Evolutionary conservation across 2,797 vertebrate genomes (phyloP).

Genomic region (Bradypodion pumilum): DNA sequence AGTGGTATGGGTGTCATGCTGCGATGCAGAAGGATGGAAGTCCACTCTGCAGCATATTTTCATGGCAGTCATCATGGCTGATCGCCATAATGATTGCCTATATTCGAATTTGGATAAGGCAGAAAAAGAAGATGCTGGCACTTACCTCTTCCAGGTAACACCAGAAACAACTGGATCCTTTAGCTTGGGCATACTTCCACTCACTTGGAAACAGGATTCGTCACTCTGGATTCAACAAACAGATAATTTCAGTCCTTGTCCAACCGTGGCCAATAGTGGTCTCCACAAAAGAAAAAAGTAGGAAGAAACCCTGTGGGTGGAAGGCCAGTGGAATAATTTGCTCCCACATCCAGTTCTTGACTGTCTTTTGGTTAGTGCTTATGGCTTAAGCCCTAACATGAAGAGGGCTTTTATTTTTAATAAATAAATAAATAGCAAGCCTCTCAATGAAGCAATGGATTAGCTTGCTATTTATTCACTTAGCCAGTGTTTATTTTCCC

Average conservation of each 20-base stretch:
- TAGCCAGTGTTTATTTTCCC: accelerated
- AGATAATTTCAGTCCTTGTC: conserved; percentile 20
- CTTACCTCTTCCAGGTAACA: conserved; percentile 49
- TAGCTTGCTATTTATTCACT: neutral
- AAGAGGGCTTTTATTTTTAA: neutral
- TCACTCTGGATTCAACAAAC: conserved; percentile 14
- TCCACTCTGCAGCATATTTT: no score
- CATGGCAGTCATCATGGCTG: no score
- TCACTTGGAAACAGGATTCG: neutral
- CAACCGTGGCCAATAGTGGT: neutral
- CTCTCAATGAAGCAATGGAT: accelerated
- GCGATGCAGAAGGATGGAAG: no score
- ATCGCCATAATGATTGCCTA: no score
- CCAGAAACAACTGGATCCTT: neutral
- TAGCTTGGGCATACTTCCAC: neutral
- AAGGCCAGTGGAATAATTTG: neutral
- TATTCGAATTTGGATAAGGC: no score
- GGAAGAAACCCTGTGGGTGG: neutral
- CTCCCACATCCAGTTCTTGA: neutral
- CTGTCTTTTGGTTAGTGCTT: neutral
- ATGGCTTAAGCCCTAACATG: neutral
- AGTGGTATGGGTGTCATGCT: no score
- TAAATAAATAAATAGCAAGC: neutral
- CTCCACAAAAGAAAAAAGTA: neutral
- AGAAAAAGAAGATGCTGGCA: neutral